These are phyloP conservation scores for Gadopsis marmoratus DNA, from an alignment of 2,797 vertebrate genomes.

Conservation along the genomic window DNA sequence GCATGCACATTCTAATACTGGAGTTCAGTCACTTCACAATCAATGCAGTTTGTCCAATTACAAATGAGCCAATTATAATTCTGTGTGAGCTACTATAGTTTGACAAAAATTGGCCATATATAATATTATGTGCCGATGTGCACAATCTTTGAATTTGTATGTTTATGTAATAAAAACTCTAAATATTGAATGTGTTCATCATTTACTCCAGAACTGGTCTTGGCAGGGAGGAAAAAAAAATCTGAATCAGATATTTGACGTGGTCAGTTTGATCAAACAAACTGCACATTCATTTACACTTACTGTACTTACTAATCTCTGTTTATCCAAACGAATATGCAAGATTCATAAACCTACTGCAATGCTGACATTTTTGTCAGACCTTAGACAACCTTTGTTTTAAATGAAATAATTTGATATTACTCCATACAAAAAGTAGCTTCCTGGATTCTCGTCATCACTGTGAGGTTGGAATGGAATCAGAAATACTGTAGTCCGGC, in stretches of 20 bases:
- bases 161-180: neutral
- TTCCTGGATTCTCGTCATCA: neutral
- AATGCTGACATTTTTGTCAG: neutral
- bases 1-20: conserved; percentile 11
- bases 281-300: neutral
- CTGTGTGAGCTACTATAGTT: neutral
- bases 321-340: neutral
- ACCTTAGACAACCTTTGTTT: neutral
- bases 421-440: neutral
- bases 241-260: neutral
- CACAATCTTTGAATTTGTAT: neutral
- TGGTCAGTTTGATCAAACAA: neutral
- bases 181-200: neutral
- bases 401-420: neutral
- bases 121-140: neutral
- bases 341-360: neutral
- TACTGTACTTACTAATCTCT: neutral
- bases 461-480: neutral
- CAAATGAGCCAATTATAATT: conserved; percentile 19
- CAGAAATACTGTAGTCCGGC: neutral
- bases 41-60: conserved; percentile 11
- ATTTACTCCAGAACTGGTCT: neutral
- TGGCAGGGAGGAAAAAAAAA: neutral
- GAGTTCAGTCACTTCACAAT: conserved; percentile 20
- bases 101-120: neutral